Evolutionary conservation across 1,140 invertebrate species (phyloP).

Genomic region (Kradibia gibbosae): DNA sequence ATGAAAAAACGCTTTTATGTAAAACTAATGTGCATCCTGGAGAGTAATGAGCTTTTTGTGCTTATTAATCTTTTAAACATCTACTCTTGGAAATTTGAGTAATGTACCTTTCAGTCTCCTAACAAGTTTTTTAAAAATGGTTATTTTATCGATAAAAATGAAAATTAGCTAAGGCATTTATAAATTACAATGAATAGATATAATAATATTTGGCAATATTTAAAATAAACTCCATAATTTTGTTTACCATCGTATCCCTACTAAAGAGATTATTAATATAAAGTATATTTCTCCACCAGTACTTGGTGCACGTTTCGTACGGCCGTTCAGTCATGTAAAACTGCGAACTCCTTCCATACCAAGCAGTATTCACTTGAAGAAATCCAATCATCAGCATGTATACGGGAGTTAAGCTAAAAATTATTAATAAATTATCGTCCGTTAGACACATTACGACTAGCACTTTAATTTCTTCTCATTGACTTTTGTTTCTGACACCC

Average conservation of each 20-base stretch:
- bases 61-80: too few species aligned
- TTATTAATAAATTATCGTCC: neutral
- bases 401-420: conserved; percentile 62
- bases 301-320: conserved; percentile 72
- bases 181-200: too few species aligned
- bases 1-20: too few species aligned
- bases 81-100: too few species aligned
- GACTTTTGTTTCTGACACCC: neutral
- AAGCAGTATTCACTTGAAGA: conserved; percentile 71
- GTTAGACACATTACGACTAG: neutral
- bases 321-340: conserved; percentile 71
- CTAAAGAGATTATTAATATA: conserved; percentile 77
- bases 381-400: conserved; percentile 74
- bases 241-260: conserved; percentile 70
- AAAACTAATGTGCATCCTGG: too few species aligned
- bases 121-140: too few species aligned
- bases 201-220: too few species aligned
- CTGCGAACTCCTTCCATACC: conserved; percentile 70
- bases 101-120: too few species aligned
- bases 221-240: neutral
- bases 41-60: too few species aligned
- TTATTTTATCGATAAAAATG: too few species aligned
- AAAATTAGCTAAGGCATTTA: too few species aligned
- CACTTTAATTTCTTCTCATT: neutral
- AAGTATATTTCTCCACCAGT: conserved; percentile 79